Evolutionary conservation across 2,888 invertebrate species (phyloP).

Genomic region (Tigriopus californicus): DNA sequence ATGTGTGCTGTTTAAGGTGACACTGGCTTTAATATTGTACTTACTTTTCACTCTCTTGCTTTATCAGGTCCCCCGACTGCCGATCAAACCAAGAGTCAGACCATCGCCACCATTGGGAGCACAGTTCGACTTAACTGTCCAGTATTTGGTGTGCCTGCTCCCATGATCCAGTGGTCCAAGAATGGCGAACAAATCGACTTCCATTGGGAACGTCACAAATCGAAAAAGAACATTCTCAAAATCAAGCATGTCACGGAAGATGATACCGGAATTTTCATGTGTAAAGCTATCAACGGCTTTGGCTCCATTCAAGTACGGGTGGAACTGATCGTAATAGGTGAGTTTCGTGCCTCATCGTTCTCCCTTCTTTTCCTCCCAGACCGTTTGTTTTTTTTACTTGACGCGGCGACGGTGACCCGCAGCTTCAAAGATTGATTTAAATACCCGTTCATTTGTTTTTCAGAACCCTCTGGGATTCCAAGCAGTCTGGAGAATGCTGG

Average conservation of each 20-base stretch:
- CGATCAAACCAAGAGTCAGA: not conserved
- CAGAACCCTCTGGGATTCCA: not conserved
- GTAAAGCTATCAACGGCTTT: conserved; percentile 13
- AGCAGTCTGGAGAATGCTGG: not conserved
- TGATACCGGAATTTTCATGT: conserved; percentile 8
- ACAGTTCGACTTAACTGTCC: conserved; percentile 8
- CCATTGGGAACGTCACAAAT: conserved; percentile 2
- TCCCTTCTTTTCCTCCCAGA: too few species aligned
- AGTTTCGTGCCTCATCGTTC: not conserved
- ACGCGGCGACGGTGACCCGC: too few species aligned
- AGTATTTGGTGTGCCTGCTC: conserved; percentile 3
- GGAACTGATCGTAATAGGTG: conserved; percentile 1
- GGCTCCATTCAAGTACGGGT: conserved; percentile 2
- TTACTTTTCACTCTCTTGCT: not conserved
- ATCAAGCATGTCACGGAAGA: conserved; percentile 9
- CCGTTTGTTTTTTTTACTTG: too few species aligned
- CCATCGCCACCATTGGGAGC: conserved; percentile 1
- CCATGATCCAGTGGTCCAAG: conserved; percentile 14
- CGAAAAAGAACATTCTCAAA: not conserved
- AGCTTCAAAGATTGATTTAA: not conserved
- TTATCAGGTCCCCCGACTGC: conserved; percentile 13
- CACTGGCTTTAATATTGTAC: not conserved
- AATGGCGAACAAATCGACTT: conserved; percentile 8
- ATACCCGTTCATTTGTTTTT: not conserved
- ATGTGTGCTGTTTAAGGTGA: too few species aligned